phyloP scores from a whole-genome alignment of 64 coral and sea anemone species.

The Orbicella faveolata region DNA sequence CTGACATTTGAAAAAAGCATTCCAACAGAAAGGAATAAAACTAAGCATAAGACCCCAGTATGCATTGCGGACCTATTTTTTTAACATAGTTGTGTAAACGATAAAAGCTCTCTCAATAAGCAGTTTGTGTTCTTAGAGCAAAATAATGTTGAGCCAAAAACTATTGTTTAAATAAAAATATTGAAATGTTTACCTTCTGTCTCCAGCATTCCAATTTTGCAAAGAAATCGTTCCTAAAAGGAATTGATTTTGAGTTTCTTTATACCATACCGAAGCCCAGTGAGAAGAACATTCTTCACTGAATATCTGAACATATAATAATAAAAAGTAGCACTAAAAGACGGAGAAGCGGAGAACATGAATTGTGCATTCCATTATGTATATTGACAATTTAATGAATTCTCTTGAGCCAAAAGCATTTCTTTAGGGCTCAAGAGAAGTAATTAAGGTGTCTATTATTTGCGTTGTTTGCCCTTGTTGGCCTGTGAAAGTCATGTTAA shows the following conservation, averaged over 20 bases:
- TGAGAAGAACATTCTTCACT: conserved; percentile 42
- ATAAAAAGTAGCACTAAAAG: conserved; percentile 12
- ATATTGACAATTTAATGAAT: conserved; percentile 18
- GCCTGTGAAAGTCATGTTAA: conserved; percentile 15
- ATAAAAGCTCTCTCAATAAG: conserved; percentile 17
- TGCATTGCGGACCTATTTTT: neutral
- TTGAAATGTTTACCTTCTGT: conserved; percentile 24
- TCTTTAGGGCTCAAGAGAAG: conserved; percentile 24
- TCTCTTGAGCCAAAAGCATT: conserved; percentile 17
- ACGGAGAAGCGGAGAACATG: conserved; percentile 8
- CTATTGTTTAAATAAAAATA: neutral
- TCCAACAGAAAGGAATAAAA: too few relatives aligned
- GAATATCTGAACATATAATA: conserved; percentile 39
- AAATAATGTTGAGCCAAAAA: conserved; percentile 23
- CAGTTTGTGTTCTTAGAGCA: conserved; percentile 25
- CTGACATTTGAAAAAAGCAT: too few relatives aligned
- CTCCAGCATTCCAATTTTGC: conserved; percentile 25
- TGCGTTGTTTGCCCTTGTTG: neutral
- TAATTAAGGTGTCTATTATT: conserved; percentile 23
- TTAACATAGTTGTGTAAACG: neutral
- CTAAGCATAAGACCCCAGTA: too few relatives aligned
- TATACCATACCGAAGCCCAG: conserved; percentile 16
- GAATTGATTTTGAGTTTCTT: conserved; percentile 55
- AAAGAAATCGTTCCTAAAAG: conserved; percentile 39
- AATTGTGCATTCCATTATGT: too few relatives aligned